phyloP scores from a whole-genome alignment of 2,888 invertebrate species.

The Sclerodermus sp. region DNA sequence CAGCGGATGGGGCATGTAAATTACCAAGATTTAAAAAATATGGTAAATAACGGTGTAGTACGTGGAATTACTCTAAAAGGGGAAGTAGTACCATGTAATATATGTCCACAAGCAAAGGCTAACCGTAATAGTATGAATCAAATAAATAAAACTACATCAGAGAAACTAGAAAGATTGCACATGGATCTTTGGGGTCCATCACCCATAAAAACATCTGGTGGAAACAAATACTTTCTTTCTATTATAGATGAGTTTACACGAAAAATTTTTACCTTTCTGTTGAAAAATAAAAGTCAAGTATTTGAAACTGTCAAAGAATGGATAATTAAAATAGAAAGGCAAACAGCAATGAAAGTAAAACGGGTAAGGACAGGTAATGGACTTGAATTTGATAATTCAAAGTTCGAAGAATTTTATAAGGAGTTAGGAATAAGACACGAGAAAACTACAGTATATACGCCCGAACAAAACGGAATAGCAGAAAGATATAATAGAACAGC shows the following conservation, averaged over 20 bases:
- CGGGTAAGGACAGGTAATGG: constrained; percentile 2
- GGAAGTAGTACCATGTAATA: background rate
- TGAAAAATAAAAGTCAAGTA: background rate
- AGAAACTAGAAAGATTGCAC: background rate
- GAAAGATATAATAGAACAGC: constrained; percentile 9
- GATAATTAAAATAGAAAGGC: background rate
- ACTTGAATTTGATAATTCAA: background rate
- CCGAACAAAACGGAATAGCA: constrained; percentile 7
- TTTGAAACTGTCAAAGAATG: background rate
- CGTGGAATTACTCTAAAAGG: background rate
- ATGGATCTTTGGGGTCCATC: background rate
- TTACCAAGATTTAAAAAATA: too few relatives aligned
- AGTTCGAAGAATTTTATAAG: background rate
- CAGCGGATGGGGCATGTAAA: too few relatives aligned
- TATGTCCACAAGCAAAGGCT: background rate
- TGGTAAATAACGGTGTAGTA: background rate
- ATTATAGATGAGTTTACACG: background rate
- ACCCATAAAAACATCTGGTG: background rate
- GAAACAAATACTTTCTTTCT: background rate
- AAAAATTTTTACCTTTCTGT: background rate
- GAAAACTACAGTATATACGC: background rate
- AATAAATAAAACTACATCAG: background rate
- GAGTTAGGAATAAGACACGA: constrained; percentile 2
- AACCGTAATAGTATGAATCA: background rate
- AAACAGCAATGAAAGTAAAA: constrained; percentile 1